Evolutionary conservation across 2,888 invertebrate species (phyloP).

Genomic region (Pseudococcus jackbeardsleyi): DNA sequence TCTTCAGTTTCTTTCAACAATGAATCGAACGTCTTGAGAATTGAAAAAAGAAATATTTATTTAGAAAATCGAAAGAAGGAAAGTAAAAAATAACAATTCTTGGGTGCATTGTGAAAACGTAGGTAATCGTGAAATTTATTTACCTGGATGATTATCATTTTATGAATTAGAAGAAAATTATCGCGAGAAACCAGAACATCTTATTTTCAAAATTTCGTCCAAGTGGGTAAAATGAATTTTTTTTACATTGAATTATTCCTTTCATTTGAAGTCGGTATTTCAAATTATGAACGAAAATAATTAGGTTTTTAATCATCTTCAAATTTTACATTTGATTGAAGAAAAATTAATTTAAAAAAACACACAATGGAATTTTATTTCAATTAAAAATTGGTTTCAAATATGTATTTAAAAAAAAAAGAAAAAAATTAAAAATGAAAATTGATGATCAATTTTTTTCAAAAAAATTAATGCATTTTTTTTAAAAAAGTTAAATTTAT

Average conservation of each 20-base stretch:
- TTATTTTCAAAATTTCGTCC: background rate
- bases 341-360: too few relatives aligned
- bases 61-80: background rate
- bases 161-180: background rate
- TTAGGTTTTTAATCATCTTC: too few relatives aligned
- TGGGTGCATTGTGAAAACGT: background rate
- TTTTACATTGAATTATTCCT: background rate
- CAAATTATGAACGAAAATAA: too few relatives aligned
- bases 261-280: background rate
- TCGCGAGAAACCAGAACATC: background rate
- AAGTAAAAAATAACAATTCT: conserved; percentile 2
- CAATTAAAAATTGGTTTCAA: too few relatives aligned
- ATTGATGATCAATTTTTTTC: too few relatives aligned
- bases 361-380: too few relatives aligned
- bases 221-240: background rate
- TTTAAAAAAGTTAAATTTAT: too few relatives aligned
- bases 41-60: background rate
- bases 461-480: too few relatives aligned
- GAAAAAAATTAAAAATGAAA: too few relatives aligned
- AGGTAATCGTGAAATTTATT: background rate
- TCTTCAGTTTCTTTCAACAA: background rate
- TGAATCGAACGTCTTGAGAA: background rate
- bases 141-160: too few relatives aligned
- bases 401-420: too few relatives aligned
- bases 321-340: too few relatives aligned